Evolutionary conservation across 2,888 invertebrate genomes (phyloP), one percentile per base, ranked within the genome.

Genomic region (Amaurobius ferox): DNA sequence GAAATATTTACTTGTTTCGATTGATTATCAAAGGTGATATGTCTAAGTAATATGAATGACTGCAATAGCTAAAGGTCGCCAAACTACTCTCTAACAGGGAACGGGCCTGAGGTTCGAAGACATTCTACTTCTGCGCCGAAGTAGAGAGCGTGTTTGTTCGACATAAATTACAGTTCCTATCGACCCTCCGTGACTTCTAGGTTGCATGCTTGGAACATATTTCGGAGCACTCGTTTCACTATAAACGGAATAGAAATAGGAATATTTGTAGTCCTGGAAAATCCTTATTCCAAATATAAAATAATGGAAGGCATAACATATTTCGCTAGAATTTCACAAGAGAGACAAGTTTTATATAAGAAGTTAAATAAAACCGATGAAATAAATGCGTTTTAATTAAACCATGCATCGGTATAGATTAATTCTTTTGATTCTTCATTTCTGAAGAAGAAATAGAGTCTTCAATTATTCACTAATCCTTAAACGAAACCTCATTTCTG

Each of bases 191-290:
- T 55, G 55, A 55, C 55, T 55, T 55, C 55, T 55, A 3, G 1
- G 55, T 55, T 55, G 55, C 55, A 55, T 55, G 55, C 55, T 23
- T 55, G 23, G 55, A 55, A 23, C 55, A 55, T 55, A 55, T 55
- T 55, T 55, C 55, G 55, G 19, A 23, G 55, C 55, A 55, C 55
- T 55, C 55, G 55, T 55, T 55, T 55, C 23, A 23, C 55, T 55
- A 55, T 55, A 55, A 55, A 55, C 55, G 55, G 23, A 55, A 55
- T 55, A 23, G 23, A 23, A 23, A 55, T 55, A 23, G 19, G 55
- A 55, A 55, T 55, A 55, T 55, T 55, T 55, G 19, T 55, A 55
- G 3, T 19, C 55, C 23, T 55, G 55, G 23, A 23, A 55, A 55
- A 55, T 23, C 55, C 23, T 11, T 55, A 55, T 23, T 55, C 23